Percentiles rank a stretch among this genome's conserved stretches.
These are phyloP conservation scores for Loris lydekkerianus DNA, from an alignment of 2,797 vertebrate genomes.

Conservation along the genomic window DNA sequence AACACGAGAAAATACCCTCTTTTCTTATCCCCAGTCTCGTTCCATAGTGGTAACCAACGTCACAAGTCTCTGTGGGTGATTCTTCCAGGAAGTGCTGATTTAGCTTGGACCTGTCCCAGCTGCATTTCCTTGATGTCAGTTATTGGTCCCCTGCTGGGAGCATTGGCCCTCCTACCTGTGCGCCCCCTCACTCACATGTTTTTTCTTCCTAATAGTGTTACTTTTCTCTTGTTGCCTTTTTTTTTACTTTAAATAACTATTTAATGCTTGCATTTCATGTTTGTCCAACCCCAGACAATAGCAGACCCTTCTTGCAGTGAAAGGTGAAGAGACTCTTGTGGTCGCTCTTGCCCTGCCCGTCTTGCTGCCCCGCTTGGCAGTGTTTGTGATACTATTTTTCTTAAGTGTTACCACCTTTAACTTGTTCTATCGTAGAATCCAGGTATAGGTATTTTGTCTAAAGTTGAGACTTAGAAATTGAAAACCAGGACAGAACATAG, in stretches of 20 bases:
- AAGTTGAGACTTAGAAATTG: background rate
- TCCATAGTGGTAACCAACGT: background rate
- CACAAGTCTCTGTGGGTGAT: background rate
- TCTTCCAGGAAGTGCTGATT: background rate
- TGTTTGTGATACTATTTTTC: background rate
- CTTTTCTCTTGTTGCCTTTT: background rate
- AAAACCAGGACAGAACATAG: background rate
- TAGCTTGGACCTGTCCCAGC: background rate
- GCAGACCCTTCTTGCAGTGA: background rate
- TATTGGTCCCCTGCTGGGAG: background rate
- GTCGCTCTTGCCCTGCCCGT: background rate
- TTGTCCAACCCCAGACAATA: background rate
- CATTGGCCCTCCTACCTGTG: background rate
- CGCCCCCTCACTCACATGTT: background rate
- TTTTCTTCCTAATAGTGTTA: conserved; percentile 5
- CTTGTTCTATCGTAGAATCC: background rate
- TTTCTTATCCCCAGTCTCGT: background rate
- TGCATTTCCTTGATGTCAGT: background rate
- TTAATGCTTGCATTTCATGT: background rate
- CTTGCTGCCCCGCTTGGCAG: background rate
- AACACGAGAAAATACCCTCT: background rate
- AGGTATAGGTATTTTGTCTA: background rate
- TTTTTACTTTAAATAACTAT: background rate
- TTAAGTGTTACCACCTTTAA: background rate
- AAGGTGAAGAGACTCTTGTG: background rate